Evolutionary conservation across 2,113 vertebrate species (phyloP).

Genomic region (Carassius carassius): DNA sequence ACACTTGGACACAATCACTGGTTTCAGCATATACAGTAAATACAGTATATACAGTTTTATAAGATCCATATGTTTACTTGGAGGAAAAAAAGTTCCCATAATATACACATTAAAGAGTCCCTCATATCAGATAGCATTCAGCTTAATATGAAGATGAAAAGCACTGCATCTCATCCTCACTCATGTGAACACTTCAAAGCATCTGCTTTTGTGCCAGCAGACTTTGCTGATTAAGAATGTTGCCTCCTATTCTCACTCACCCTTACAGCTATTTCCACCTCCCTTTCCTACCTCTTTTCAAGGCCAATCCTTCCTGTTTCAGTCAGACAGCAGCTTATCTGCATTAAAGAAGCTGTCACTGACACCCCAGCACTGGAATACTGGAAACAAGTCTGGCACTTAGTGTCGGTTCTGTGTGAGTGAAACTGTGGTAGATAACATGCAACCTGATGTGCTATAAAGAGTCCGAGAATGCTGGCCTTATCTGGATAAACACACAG

Average conservation of each 20-base stretch:
- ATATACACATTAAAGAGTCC: neutral
- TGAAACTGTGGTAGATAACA: constrained; percentile 55
- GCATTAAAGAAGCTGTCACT: constrained; percentile 59
- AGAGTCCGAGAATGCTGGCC: constrained; percentile 45
- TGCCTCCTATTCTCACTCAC: neutral
- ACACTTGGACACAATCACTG: neutral
- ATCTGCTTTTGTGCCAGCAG: neutral
- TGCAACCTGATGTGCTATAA: constrained; percentile 38
- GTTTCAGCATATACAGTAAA: neutral
- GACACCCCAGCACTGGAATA: constrained; percentile 48
- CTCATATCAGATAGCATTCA: neutral
- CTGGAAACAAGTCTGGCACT: constrained; percentile 48
- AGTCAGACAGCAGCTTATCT: constrained; percentile 56
- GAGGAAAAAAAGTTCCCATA: neutral
- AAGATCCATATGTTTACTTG: neutral
- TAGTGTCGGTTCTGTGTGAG: constrained; percentile 49
- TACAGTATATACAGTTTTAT: too few species aligned
- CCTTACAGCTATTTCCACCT: neutral
- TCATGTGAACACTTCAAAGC: neutral
- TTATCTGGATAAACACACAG: constrained; percentile 53
- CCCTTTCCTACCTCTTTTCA: constrained; percentile 20
- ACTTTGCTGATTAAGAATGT: neutral
- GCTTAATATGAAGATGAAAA: neutral
- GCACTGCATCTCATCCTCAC: neutral
- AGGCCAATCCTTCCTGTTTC: constrained; percentile 45